phyloP scores from a whole-genome alignment of 1,140 invertebrate species.

The Caenorhabditis inopinata region DNA sequence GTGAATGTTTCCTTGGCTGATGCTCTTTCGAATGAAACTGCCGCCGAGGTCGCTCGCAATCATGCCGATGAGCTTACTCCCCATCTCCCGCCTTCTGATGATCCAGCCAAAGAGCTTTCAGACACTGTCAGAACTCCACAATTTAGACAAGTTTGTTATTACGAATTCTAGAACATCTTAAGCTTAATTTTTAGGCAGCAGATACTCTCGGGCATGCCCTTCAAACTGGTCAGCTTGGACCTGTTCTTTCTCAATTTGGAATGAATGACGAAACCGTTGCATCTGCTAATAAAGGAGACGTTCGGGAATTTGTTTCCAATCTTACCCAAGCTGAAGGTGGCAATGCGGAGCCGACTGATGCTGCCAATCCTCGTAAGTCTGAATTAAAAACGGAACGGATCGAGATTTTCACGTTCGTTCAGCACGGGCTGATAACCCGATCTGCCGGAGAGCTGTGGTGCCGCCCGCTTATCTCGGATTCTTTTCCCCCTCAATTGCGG shows the following conservation, averaged over 20 bases:
- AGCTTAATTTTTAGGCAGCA: not conserved
- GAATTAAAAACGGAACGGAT: not conserved
- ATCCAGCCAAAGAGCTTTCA: not conserved
- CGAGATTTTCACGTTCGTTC: not conserved
- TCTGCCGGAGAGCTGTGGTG: not conserved
- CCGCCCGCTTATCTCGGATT: slow-evolving; percentile 5
- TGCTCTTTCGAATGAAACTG: not conserved
- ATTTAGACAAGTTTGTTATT: not conserved
- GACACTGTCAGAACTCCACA: slow-evolving; percentile 11
- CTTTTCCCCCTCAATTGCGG: slow-evolving; percentile 22
- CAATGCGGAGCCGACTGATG: not conserved
- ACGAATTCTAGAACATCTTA: not conserved
- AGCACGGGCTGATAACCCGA: not conserved
- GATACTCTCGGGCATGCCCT: slow-evolving; percentile 47
- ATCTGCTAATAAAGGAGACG: slow-evolving; percentile 40
- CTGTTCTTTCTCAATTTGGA: slow-evolving; percentile 48
- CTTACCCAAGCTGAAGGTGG: slow-evolving; percentile 39
- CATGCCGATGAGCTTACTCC: not conserved
- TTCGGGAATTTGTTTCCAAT: slow-evolving; percentile 25
- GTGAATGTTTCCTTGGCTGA: not conserved
- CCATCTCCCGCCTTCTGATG: not conserved
- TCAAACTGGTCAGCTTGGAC: slow-evolving; percentile 51
- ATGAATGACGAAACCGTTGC: slow-evolving; percentile 2
- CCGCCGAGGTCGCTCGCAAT: not conserved
- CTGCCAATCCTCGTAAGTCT: not conserved